Base-by-base conservation (phyloP, 2,797 vertebrate genomes). In the Hoplostethus atlanticus region DNA sequence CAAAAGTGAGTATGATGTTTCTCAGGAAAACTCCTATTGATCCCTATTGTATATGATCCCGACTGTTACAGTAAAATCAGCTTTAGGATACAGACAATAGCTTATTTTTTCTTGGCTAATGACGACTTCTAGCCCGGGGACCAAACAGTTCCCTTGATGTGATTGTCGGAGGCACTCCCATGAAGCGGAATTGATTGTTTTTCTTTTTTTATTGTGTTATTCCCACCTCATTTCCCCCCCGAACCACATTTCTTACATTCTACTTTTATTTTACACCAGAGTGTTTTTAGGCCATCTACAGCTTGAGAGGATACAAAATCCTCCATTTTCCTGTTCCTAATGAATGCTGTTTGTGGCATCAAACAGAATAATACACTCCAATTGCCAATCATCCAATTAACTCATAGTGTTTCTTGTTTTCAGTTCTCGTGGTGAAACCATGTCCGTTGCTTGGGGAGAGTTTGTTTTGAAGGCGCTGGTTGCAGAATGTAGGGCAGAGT, bases 321-420 rank as follows among this genome's bases (percentile, higher is more conserved):
- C 59, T 44, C 48, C 67, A 63, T 64, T 76, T 72, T 46, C 30
- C 66, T 78, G 56, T 77, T 83, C 64, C 73, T 46, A n/a, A 48
- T 68, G 73, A 83, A 79, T 42, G 17, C 54, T 38, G 42, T 75
- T 57, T 75, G 66, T 68, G 60, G 69, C 75, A 71, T 60, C 69
- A 31, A 50, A 74, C 55, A 68, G 66, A 68, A 60, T 64, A 71
- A 77, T 60, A 55, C 1, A 51, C 59, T 78, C 79, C 70, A 87
- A 71, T 76, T 82, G 77, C 61, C 74, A 79, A 67, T 75, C 77
- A 62, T 68, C 73, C 71, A 85, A 86, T 86, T 85, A 84, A 76
- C 79, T 68, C 77, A 52, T 13, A 5, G 21, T 12, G 36, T 42
- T 25, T 78, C 58, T 71, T 48, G 5, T 64, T 71, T 77, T 40